A percentile compares a stretch with the other conserved stretches of the same genome.
phyloP scores from a whole-genome alignment of 2,113 vertebrate genomes.

The Sialia sialis region DNA sequence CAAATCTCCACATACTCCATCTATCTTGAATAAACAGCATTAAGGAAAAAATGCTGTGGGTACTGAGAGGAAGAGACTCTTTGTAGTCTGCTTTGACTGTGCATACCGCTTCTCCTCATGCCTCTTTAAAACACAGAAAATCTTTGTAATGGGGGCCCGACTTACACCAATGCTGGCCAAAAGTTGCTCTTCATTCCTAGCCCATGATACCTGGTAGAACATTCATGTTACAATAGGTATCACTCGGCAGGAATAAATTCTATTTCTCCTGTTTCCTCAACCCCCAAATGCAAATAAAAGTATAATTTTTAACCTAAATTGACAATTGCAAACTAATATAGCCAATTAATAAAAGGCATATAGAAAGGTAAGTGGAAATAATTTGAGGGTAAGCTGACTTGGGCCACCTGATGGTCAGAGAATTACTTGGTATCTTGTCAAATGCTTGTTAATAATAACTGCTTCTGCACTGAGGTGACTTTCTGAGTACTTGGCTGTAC shows the following conservation, averaged over 20 bases:
- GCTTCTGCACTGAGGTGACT: not conserved
- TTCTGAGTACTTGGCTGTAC: not conserved
- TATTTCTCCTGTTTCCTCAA: not conserved
- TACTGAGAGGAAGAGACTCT: not conserved
- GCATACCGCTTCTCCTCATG: not conserved
- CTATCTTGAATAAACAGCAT: constrained; percentile 38
- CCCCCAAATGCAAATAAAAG: not conserved
- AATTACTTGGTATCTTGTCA: not conserved
- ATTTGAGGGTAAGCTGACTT: not conserved
- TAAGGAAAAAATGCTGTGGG: constrained; percentile 7
- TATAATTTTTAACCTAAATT: not conserved
- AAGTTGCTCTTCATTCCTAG: not conserved
- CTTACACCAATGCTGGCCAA: not conserved
- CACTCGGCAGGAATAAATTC: constrained; percentile 5
- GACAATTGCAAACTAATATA: not conserved
- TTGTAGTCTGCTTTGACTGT: not conserved
- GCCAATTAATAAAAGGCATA: not conserved
- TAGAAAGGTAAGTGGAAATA: not conserved
- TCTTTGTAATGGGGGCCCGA: not conserved
- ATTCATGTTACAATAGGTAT: not conserved
- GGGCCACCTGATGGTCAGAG: not conserved
- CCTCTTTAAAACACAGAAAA: not conserved
- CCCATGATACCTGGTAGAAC: not conserved
- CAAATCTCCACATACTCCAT: constrained; percentile 50
- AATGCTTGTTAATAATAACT: not conserved